phyloP scores from a whole-genome alignment of 2,888 invertebrate species.

The Tolmerus cingulatus region DNA sequence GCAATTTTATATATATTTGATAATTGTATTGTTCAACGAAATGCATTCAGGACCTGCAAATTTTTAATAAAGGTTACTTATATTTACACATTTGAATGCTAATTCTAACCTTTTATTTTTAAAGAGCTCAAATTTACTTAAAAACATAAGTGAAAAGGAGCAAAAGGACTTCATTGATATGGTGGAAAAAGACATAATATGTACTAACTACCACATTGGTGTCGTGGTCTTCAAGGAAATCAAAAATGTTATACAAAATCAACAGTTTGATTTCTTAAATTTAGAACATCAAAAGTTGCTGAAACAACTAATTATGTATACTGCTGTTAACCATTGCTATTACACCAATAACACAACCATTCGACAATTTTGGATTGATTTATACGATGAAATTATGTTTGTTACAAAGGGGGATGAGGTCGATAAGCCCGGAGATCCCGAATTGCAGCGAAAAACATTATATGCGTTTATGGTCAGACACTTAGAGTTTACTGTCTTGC shows the following conservation, averaged over 20 bases:
- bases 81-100: background rate
- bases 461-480: background rate
- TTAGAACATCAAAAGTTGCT: background rate
- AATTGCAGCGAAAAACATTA: background rate
- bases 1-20: background rate
- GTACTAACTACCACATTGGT: background rate
- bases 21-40: background rate
- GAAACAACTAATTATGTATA: background rate
- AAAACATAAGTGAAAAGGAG: background rate
- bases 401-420: background rate
- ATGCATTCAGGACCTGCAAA: background rate
- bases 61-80: background rate
- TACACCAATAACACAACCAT: background rate
- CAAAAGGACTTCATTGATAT: background rate
- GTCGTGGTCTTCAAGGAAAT: background rate
- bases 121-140: background rate
- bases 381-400: background rate
- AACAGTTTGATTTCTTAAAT: background rate
- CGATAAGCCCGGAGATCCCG: background rate
- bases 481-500: background rate
- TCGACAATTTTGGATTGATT: background rate
- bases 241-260: background rate
- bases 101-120: background rate
- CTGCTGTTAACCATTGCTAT: background rate
- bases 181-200: background rate